Evolutionary conservation across 2,113 vertebrate species (phyloP).

Genomic region (Xiphophorus hellerii): DNA sequence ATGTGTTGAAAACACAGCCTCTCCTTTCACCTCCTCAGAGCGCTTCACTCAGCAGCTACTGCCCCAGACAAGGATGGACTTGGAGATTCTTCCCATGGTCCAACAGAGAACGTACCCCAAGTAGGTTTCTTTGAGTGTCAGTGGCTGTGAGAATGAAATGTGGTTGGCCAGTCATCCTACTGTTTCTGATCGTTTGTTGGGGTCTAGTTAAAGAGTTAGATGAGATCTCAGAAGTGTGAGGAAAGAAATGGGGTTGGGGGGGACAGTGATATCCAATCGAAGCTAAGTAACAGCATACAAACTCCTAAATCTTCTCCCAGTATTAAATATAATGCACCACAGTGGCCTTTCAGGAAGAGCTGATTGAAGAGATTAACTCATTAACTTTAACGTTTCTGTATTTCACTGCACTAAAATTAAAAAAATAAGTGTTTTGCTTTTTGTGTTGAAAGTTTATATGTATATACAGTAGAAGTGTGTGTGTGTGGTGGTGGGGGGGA

Average conservation of each 20-base stretch:
- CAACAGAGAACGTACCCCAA: slow-evolving; percentile 91
- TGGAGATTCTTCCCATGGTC: slow-evolving; percentile 91
- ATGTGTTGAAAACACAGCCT: slow-evolving; percentile 4
- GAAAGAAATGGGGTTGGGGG: neutral
- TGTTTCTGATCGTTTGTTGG: slow-evolving; percentile 10
- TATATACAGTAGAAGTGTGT: too few relatives aligned
- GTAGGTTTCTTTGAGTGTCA: slow-evolving; percentile 75
- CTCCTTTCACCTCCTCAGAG: slow-evolving; percentile 79
- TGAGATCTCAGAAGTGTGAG: neutral
- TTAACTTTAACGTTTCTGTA: too few relatives aligned
- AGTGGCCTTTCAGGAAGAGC: neutral
- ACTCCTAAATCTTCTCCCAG: too few relatives aligned
- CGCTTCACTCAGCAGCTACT: slow-evolving; percentile 89
- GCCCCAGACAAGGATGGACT: slow-evolving; percentile 78
- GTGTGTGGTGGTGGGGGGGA: too few relatives aligned
- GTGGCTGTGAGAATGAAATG: slow-evolving; percentile 25
- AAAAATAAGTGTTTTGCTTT: too few relatives aligned
- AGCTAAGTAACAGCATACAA: slow-evolving; percentile 27
- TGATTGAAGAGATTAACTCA: too few relatives aligned
- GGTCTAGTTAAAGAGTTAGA: slow-evolving; percentile 8
- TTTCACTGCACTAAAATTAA: too few relatives aligned
- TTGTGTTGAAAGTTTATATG: too few relatives aligned
- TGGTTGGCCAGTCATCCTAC: slow-evolving; percentile 60
- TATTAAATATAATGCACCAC: neutral
- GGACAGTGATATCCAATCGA: slow-evolving; percentile 21